A percentile compares a stretch with the other conserved stretches of the same genome.
Evolutionary conservation across 1,140 invertebrate genomes (phyloP).

Genomic region (Rhynchophorus ferrugineus): DNA sequence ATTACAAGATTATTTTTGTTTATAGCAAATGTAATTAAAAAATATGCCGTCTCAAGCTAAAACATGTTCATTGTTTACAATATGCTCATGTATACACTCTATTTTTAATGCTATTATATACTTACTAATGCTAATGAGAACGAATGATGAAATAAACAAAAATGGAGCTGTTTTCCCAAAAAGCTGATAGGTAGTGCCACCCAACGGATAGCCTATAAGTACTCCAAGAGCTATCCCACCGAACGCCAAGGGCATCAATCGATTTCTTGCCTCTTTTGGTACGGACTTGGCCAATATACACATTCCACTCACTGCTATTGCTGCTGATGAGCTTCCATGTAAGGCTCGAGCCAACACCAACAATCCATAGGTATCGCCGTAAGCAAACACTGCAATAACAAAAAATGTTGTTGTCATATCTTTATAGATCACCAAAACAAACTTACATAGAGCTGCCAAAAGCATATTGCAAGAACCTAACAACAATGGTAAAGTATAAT

Average conservation of each 20-base stretch:
- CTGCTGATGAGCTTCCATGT: slow-evolving; percentile 81
- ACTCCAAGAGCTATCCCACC: slow-evolving; percentile 75
- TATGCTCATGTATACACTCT: too few species aligned
- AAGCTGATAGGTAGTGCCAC: slow-evolving; percentile 66
- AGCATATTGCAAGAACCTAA: slow-evolving; percentile 75
- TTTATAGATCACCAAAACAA: slow-evolving; percentile 7
- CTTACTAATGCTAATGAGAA: slow-evolving; percentile 46
- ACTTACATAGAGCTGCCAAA: slow-evolving; percentile 71
- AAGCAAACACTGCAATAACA: slow-evolving; percentile 64
- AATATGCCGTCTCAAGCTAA: too few species aligned
- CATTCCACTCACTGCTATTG: slow-evolving; percentile 69
- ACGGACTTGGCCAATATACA: slow-evolving; percentile 52
- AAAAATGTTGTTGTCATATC: slow-evolving; percentile 9
- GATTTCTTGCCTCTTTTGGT: slow-evolving; percentile 53
- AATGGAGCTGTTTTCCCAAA: slow-evolving; percentile 69
- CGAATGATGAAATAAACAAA: slow-evolving; percentile 54
- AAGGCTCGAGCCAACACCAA: slow-evolving; percentile 73
- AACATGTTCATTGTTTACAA: too few species aligned
- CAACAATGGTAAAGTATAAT: slow-evolving; percentile 76
- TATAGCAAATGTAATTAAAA: too few species aligned
- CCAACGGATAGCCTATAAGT: slow-evolving; percentile 70
- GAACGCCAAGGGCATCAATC: slow-evolving; percentile 68
- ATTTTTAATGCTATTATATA: too few species aligned
- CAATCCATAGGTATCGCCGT: slow-evolving; percentile 65
- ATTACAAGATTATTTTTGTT: too few species aligned